Conservation (phyloP, 1,140 invertebrate species). For the Alviniconcha marisindica region DNA sequence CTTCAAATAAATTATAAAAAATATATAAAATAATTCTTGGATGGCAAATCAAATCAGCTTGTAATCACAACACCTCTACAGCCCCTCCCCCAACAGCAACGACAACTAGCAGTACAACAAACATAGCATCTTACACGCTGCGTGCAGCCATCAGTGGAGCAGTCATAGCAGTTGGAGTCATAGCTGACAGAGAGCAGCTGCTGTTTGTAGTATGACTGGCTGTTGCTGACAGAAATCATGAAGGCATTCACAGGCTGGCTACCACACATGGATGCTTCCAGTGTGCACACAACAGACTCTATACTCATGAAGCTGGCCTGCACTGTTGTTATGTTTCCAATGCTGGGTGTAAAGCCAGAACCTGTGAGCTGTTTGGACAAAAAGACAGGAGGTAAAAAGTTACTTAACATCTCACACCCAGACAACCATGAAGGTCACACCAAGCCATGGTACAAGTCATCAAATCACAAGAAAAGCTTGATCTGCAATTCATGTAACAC, state of each 20-base stretch:
- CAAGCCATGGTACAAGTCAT: no score
- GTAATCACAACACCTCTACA: no score
- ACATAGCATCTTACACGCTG: constrained; percentile 48
- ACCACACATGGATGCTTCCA: constrained; percentile 23
- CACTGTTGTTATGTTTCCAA: background rate
- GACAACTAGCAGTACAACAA: constrained; percentile 1
- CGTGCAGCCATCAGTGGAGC: constrained; percentile 43
- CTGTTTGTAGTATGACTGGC: constrained; percentile 27
- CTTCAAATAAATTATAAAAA: no score
- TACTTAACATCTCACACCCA: no score
- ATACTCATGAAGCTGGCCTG: constrained; percentile 42
- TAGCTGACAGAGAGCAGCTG: constrained; percentile 39
- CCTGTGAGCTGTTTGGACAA: constrained; percentile 37
- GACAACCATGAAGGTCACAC: no score
- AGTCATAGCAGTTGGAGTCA: constrained; percentile 54
- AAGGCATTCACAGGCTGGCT: constrained; percentile 17
- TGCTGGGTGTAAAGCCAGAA: background rate
- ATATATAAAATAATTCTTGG: no score
- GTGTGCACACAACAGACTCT: constrained; percentile 37
- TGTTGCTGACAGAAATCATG: constrained; percentile 55
- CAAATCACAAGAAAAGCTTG: no score
- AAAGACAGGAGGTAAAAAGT: no score
- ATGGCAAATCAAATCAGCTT: no score
- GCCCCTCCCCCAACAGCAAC: no score
- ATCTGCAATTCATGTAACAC: no score